Conservation (phyloP, 2,113 vertebrate species). For the Empidonax alnorum region DNA sequence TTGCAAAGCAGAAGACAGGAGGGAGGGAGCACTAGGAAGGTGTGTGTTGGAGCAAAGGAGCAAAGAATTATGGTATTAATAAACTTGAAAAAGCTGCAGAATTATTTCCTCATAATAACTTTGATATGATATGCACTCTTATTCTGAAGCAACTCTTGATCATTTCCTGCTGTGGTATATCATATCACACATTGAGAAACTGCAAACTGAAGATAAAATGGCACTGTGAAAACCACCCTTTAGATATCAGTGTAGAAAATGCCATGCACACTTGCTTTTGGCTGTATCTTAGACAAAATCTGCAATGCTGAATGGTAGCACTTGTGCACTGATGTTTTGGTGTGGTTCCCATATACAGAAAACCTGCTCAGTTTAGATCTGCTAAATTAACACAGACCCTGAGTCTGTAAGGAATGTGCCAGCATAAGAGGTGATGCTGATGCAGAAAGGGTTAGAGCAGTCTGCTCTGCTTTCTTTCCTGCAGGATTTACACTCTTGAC, state of each 20-base stretch:
- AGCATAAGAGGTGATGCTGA: neutral
- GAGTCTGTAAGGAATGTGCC: neutral
- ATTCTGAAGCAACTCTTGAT: neutral
- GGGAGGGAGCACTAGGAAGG: neutral
- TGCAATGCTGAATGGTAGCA: neutral
- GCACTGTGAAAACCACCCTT: neutral
- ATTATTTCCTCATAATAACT: neutral
- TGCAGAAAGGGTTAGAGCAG: neutral
- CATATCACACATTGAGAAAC: neutral
- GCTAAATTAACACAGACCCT: neutral
- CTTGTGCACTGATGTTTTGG: neutral
- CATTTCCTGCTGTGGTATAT: neutral
- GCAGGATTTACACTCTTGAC: neutral
- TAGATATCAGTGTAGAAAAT: neutral
- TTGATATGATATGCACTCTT: neutral
- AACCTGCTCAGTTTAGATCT: neutral
- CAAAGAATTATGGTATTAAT: neutral
- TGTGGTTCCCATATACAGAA: neutral
- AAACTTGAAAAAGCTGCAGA: neutral
- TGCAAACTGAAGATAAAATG: neutral
- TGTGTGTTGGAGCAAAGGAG: neutral
- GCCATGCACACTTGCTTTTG: neutral
- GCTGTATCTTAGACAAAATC: neutral
- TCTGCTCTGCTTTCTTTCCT: neutral
- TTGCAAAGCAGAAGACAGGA: neutral